phyloP scores from a whole-genome alignment of 2,113 vertebrate genomes.

The Trochalopteron elliotii region DNA sequence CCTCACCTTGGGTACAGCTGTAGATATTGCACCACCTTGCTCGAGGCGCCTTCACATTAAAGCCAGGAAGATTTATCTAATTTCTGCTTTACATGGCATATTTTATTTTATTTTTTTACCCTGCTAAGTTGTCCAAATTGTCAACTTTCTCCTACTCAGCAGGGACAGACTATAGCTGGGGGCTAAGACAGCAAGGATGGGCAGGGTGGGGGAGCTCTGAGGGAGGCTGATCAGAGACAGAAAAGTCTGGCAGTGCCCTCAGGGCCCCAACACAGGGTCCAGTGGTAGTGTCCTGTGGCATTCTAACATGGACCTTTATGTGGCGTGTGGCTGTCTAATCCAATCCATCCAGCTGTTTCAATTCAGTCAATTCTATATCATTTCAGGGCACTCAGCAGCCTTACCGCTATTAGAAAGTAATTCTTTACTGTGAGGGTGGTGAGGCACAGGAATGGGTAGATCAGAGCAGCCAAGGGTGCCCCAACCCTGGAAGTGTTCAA shows the following conservation, averaged over 20 bases:
- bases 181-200: not conserved
- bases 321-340: not conserved
- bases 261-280: too few species aligned
- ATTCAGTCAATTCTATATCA: not conserved
- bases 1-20: not conserved
- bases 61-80: not conserved
- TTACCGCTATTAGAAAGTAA: not conserved
- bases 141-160: not conserved
- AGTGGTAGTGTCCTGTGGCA: not conserved
- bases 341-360: not conserved
- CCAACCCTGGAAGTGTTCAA: not conserved
- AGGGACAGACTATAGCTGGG: not conserved
- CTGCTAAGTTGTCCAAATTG: not conserved
- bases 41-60: not conserved
- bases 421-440: not conserved
- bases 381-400: not conserved
- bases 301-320: accelerated
- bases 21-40: not conserved
- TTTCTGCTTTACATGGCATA: not conserved
- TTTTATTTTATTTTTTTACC: not conserved
- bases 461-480: not conserved
- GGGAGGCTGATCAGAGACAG: too few species aligned
- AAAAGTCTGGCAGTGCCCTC: not conserved
- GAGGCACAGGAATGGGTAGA: not conserved
- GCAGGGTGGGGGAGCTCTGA: too few species aligned